Evolutionary conservation across 92 coral and sea anemone genomes (phyloP), one percentile per base, ranked within the genome.

Genomic region (Heliopora coerulea): DNA sequence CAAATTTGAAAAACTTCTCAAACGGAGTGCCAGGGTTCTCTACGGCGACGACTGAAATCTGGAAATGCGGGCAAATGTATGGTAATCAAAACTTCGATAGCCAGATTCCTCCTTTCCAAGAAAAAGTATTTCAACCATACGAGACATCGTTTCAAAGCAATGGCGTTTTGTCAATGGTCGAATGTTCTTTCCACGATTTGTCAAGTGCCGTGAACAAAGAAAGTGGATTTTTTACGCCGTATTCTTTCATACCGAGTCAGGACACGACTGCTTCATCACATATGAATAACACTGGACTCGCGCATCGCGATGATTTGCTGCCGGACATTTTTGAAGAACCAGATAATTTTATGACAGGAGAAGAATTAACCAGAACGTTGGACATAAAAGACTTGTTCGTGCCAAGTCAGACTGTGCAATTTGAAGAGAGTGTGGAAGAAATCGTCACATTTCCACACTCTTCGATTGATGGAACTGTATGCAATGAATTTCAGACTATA

Each of bases 381-480:
- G 77, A 70, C 25, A 70, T 70, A 12, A 70, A 70, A 14, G 77
- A 70, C 54, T 54, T 70, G 50, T 70, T 70, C 27, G 62, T 70
- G 8, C 77, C 77, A 12, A 63, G 54, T 14, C 31, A 63, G 27
- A 28, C 11, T 67, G 54, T 0, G 34, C 27, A 21, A 15, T 30
- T 13, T 29, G 75, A 68, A 5, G 28, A 13, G 1, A n/a, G 24
- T 9, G 20, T 42, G 8, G 52, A 44, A 20, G 52, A 49, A 4
- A 42, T 20, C 48, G 20, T 20, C 14, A 19, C 49, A 29, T 70
- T 70, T 52, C 39, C 52, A 29, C 28, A 70, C 25, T 37, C 42
- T 4, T 37, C 42, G 4, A 37, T 4, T 37, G 11, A 37, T 37
- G 42, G 11, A 37, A 37, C 4, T 11, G 17, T 17, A 4, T 30